Base-by-base conservation (phyloP, 2,888 invertebrate genomes). In the Amblyjoppa proteus region DNA sequence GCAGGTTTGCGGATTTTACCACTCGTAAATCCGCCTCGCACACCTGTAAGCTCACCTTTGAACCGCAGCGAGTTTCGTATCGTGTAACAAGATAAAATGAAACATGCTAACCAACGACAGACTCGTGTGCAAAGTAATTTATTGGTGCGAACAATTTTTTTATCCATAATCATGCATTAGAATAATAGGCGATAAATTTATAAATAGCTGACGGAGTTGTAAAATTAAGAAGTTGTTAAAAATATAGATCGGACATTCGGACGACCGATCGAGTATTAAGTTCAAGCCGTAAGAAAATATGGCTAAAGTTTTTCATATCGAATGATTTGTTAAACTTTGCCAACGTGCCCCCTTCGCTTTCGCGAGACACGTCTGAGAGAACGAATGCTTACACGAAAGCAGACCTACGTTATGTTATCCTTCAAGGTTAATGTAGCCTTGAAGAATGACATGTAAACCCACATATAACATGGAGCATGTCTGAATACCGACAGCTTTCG, bases 301-400 rank as follows among this genome's bases (percentile, higher is more conserved):
- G 64, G 2, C 74, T 81, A 13, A 84, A 58, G 64, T 85, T 75
- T 56, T 76, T 87, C 81, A 83, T 68, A 13, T 76, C 64, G 66
- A 85, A 85, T 25, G 56, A 64, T 28, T 86, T 75, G 3, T 83
- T 66, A 68, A 85, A 88, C 41, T 82, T 81, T 78, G 84, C 61
- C 87, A 88, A 28, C 61, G 61, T 3, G 71, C 51, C 41, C 31
- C 25, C 49, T 73, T 74, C 4, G 25, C 73, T 53, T 64, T 73
- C 34, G 61, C 71, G 13, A 88, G 82, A 41, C 88, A 88, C 13
- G 68, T 56, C 31, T 85, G 84, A 51, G 87, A 88, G 38, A 85
- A 84, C 16, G 53, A 31, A 77, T 88, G 88, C 31, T 83, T 51
- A 53, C 88, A 88, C 7, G 85, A 83, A n/a, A 87, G 71, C 25